A percentile compares a stretch with the other conserved stretches of the same genome.
phyloP scores from a whole-genome alignment of 2,113 vertebrate genomes.

The Ictidomys tridecemlineatus region DNA sequence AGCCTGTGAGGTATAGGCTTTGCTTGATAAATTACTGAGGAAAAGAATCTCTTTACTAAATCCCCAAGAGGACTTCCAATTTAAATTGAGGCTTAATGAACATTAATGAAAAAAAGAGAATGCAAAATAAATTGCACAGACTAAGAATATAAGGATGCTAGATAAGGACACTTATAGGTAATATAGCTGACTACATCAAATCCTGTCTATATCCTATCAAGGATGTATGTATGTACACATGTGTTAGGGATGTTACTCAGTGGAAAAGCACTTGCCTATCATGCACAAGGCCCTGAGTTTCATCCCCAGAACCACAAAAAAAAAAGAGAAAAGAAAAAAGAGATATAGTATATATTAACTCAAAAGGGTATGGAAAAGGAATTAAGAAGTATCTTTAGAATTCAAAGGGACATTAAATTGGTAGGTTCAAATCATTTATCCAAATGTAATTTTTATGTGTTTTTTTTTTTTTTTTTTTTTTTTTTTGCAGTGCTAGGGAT shows the following conservation, averaged over 20 bases:
- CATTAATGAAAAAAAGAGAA: background rate
- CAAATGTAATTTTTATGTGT: background rate
- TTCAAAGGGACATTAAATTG: slow-evolving; percentile 27
- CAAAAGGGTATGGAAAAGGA: background rate
- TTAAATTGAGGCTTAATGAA: slow-evolving; percentile 29
- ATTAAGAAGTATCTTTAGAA: slow-evolving; percentile 3
- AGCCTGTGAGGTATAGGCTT: background rate
- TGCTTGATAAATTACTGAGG: background rate
- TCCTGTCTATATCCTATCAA: background rate
- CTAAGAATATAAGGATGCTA: background rate
- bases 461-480: no score
- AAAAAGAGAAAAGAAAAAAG: background rate
- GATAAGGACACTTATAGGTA: background rate
- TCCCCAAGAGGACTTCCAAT: background rate
- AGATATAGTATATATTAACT: background rate
- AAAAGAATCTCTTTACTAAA: slow-evolving; percentile 18
- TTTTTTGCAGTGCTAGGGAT: background rate
- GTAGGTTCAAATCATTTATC: background rate
- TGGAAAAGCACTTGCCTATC: background rate
- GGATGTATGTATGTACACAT: background rate
- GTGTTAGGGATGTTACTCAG: background rate
- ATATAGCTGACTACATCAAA: background rate
- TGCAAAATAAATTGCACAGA: background rate
- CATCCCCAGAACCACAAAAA: background rate
- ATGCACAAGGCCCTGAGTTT: background rate